A percentile compares a stretch with the other conserved stretches of the same genome.
Evolutionary conservation across 2,113 vertebrate genomes (phyloP).

Genomic region (Seriola quinqueradiata): DNA sequence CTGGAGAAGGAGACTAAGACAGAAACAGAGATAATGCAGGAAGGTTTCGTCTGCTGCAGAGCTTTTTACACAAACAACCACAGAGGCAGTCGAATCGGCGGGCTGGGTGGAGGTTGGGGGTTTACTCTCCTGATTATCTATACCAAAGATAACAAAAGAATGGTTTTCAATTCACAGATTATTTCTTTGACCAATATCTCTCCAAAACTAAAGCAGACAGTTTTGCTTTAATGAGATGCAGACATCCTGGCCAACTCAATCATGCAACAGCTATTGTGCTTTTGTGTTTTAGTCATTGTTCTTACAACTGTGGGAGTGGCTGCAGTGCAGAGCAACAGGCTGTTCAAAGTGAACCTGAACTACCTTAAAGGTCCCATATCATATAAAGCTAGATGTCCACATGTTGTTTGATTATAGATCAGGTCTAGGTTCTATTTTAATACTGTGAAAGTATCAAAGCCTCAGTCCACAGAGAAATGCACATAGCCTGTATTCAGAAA

Average conservation of each 20-base stretch:
- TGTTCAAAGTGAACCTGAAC: not conserved
- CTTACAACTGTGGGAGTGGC: too few relatives aligned
- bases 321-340: not conserved
- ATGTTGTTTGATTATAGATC: too few relatives aligned
- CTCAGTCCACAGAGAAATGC: too few relatives aligned
- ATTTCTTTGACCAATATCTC: not conserved
- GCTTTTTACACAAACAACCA: slow-evolving; percentile 13
- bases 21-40: slow-evolving; percentile 34
- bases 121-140: not conserved
- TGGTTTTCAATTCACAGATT: not conserved
- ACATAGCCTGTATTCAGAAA: too few relatives aligned
- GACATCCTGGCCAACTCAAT: not conserved
- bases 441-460: too few relatives aligned
- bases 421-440: too few relatives aligned
- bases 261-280: not conserved
- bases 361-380: too few relatives aligned
- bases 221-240: not conserved
- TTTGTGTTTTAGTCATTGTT: not conserved
- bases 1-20: slow-evolving; percentile 43
- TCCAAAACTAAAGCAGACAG: too few relatives aligned
- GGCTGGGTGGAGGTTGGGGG: not conserved
- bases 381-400: too few relatives aligned
- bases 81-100: not conserved
- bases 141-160: not conserved
- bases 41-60: slow-evolving; percentile 46